These are phyloP conservation scores for Heliocidaris tuberculata DNA, from an alignment of 35 echinoderm and acorn worm genomes.

Conservation along the genomic window DNA sequence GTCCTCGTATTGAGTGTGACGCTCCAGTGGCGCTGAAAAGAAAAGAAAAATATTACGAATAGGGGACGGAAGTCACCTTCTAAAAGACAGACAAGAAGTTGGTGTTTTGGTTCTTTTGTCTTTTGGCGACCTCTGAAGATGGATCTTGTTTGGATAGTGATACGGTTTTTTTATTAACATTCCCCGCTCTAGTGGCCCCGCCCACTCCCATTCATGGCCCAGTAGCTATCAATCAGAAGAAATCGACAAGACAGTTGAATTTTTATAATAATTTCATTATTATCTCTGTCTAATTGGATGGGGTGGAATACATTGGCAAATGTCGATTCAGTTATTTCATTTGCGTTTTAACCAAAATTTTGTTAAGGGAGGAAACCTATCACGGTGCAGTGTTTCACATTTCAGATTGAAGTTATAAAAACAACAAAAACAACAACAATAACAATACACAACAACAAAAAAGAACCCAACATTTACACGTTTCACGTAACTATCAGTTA, in stretches of 20 bases:
- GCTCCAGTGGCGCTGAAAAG: background rate
- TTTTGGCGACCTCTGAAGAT: background rate
- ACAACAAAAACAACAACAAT: no score
- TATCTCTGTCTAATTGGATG: no score
- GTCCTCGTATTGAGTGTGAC: background rate
- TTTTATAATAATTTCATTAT: no score
- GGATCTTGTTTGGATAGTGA: background rate
- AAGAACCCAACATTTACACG: no score
- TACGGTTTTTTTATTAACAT: background rate
- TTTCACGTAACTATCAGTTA: no score
- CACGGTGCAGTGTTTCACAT: no score
- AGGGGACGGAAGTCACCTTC: background rate
- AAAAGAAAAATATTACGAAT: background rate
- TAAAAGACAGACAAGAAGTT: background rate
- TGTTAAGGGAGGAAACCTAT: no score
- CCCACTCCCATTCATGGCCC: background rate
- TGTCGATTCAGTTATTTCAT: no score
- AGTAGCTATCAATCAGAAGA: background rate
- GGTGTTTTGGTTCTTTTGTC: background rate
- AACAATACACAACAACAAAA: no score
- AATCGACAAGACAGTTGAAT: background rate
- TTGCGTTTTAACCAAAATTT: no score
- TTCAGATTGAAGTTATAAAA: no score
- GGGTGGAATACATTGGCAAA: no score
- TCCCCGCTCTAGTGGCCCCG: background rate